phyloP scores from a whole-genome alignment of 1,140 invertebrate genomes.

The Carcinoscorpius rotundicauda region DNA sequence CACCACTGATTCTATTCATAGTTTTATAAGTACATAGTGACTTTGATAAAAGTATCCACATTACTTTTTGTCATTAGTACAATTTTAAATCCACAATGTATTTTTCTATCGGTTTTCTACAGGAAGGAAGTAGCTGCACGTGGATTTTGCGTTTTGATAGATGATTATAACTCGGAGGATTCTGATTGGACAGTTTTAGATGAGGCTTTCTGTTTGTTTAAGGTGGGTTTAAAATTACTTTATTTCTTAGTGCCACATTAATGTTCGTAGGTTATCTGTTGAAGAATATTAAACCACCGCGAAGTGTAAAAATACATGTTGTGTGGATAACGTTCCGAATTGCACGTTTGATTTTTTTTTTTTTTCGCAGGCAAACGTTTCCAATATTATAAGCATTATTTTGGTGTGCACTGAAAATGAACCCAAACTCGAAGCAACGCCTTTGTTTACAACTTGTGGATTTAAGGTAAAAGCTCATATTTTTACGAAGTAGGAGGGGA shows the following conservation, averaged over 20 bases:
- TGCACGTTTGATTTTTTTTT: neutral
- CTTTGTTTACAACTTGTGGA: slow-evolving; percentile 14
- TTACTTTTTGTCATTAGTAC: no score
- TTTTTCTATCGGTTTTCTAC: neutral
- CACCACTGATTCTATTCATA: no score
- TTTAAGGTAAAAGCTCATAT: slow-evolving; percentile 9
- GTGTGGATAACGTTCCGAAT: no score
- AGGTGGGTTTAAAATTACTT: slow-evolving; percentile 22
- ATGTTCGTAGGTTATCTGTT: no score
- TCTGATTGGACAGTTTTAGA: slow-evolving; percentile 22
- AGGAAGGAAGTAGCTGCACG: slow-evolving; percentile 16
- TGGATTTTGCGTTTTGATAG: slow-evolving; percentile 28
- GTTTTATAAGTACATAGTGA: no score
- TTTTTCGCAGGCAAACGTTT: slow-evolving; percentile 9
- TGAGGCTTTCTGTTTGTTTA: slow-evolving; percentile 29
- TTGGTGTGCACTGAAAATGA: slow-evolving; percentile 3
- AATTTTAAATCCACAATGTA: no score
- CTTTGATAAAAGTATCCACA: no score
- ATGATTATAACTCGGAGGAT: slow-evolving; percentile 23
- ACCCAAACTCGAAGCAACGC: neutral
- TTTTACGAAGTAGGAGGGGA: no score
- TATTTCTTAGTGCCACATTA: no score
- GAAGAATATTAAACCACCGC: no score
- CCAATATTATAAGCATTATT: slow-evolving; percentile 16
- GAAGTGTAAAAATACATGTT: no score